Conservation (phyloP, 1,140 invertebrate species). For the Lysiphlebus fabarum region DNA sequence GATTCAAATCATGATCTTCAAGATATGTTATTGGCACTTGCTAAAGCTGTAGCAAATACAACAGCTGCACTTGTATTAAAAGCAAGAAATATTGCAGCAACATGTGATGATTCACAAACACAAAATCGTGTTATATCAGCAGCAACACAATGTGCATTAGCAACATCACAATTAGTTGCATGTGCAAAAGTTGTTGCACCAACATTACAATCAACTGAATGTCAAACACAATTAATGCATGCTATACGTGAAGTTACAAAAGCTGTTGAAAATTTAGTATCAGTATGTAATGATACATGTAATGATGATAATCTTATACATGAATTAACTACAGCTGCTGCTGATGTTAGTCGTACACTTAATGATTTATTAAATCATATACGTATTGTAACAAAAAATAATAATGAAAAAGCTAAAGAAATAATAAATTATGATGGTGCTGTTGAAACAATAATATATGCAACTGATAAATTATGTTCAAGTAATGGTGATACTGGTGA, state of each 20-base stretch:
- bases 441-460: constrained; percentile 86
- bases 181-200: constrained; percentile 93
- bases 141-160: constrained; percentile 93
- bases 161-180: constrained; percentile 95
- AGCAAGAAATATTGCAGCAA: constrained; percentile 89
- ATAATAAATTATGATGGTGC: constrained; percentile 68
- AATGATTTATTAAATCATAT: constrained; percentile 91
- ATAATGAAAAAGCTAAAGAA: constrained; percentile 54
- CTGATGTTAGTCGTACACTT: constrained; percentile 84
- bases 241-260: constrained; percentile 90
- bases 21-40: constrained; percentile 83
- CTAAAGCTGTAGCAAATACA: constrained; percentile 95
- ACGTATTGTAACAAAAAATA: constrained; percentile 56
- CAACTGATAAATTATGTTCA: constrained; percentile 85
- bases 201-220: constrained; percentile 83
- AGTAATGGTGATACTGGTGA: constrained; percentile 81
- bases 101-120: constrained; percentile 70
- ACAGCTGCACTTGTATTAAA: constrained; percentile 92
- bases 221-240: constrained; percentile 89
- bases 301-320: constrained; percentile 67
- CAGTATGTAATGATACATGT: constrained; percentile 75
- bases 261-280: constrained; percentile 87
- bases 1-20: constrained; percentile 73
- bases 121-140: constrained; percentile 90
- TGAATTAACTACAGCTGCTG: constrained; percentile 74